Percentiles rank a stretch among this genome's conserved stretches.
Conservation (phyloP, 2,888 invertebrate species). For the Apantesis nais region DNA sequence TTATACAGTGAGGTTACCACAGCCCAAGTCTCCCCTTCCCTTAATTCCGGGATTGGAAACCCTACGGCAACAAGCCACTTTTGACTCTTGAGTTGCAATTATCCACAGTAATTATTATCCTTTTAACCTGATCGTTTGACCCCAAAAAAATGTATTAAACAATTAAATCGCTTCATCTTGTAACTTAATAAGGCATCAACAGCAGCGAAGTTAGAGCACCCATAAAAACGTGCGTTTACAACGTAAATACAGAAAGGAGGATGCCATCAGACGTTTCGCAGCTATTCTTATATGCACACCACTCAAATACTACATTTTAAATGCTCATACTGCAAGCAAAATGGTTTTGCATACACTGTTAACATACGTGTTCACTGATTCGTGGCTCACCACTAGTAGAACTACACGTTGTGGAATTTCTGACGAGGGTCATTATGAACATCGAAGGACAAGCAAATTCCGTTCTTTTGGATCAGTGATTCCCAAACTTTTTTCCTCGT, state of each 20-base stretch:
- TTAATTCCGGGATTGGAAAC: too few species aligned
- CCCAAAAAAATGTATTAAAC: not conserved
- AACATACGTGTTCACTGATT: not conserved
- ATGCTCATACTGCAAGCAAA: slow-evolving; percentile 26
- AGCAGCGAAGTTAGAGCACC: slow-evolving; percentile 65
- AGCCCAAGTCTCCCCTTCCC: too few species aligned
- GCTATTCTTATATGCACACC: slow-evolving; percentile 63
- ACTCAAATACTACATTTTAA: slow-evolving; percentile 62
- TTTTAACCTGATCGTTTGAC: too few species aligned
- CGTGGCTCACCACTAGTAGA: not conserved
- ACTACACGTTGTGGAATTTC: not conserved
- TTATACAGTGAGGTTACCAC: too few species aligned
- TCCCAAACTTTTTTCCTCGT: too few species aligned
- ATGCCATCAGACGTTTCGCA: slow-evolving; percentile 54
- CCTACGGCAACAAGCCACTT: too few species aligned
- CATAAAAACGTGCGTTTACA: slow-evolving; percentile 80
- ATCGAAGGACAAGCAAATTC: not conserved
- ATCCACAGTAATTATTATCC: too few species aligned
- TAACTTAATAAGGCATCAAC: slow-evolving; percentile 35
- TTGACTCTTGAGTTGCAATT: too few species aligned
- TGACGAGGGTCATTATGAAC: not conserved
- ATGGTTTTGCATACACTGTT: slow-evolving; percentile 18
- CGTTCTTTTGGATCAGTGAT: too few species aligned
- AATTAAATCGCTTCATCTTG: slow-evolving; percentile 45
- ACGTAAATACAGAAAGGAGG: slow-evolving; percentile 79